Evolutionary conservation across 2,113 vertebrate genomes (phyloP).

Genomic region (Zonotrichia leucophrys): DNA sequence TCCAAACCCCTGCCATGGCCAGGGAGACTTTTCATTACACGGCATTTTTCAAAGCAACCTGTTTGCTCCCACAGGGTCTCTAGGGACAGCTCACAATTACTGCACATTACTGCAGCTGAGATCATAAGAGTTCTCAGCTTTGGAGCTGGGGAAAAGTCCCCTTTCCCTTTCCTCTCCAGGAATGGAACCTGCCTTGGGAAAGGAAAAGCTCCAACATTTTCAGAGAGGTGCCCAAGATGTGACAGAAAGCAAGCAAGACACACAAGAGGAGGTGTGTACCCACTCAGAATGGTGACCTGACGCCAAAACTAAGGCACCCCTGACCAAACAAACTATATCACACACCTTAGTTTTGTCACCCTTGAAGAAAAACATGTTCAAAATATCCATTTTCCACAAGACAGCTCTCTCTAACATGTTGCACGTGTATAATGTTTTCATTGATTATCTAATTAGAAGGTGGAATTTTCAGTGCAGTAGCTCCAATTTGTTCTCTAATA

Average conservation of each 20-base stretch:
- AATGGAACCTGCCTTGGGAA: background rate
- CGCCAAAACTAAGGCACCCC: background rate
- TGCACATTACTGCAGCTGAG: background rate
- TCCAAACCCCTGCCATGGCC: background rate
- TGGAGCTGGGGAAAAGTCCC: accelerated
- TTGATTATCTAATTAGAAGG: background rate
- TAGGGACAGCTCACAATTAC: background rate
- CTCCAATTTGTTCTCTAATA: background rate
- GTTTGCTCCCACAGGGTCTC: background rate
- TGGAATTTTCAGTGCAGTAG: background rate
- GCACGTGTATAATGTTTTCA: accelerated
- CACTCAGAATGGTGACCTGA: accelerated
- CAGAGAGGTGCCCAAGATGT: accelerated
- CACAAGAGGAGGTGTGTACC: background rate
- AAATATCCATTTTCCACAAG: background rate
- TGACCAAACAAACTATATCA: background rate
- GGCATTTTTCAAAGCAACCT: background rate
- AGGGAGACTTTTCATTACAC: background rate
- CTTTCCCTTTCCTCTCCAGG: background rate
- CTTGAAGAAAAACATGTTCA: background rate
- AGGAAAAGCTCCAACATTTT: background rate
- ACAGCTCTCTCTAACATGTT: background rate
- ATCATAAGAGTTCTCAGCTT: background rate
- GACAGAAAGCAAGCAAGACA: background rate
- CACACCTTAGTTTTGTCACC: background rate